Evolutionary conservation across 2,797 vertebrate genomes (phyloP).

Genomic region (Poeciliopsis presidionis): DNA sequence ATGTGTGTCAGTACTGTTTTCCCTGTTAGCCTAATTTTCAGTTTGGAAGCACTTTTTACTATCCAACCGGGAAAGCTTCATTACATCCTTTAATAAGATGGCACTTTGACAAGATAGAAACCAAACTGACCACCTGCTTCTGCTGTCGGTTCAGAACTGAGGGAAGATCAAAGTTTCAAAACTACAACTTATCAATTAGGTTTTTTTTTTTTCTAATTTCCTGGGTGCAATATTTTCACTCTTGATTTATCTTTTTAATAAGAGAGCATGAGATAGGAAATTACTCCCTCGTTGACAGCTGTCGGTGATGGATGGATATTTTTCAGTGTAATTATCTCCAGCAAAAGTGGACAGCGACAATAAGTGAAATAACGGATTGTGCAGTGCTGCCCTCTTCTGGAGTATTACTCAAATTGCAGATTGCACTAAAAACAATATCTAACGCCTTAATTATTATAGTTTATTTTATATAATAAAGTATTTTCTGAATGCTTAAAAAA

Average conservation of each 20-base stretch:
- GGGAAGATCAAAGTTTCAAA: not conserved
- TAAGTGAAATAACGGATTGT: not conserved
- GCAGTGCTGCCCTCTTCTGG: slow-evolving; percentile 51
- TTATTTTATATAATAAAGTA: not conserved
- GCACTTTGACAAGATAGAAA: not conserved
- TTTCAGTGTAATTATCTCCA: not conserved
- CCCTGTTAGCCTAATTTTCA: not conserved
- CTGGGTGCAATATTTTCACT: not conserved
- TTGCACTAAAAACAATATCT: not conserved
- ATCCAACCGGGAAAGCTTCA: not conserved
- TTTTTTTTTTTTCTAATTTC: not conserved
- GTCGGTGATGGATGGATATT: slow-evolving; percentile 4
- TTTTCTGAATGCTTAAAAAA: not conserved
- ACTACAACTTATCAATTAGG: not conserved
- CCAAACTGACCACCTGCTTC: not conserved
- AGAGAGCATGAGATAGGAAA: not conserved
- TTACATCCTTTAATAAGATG: slow-evolving; percentile 1
- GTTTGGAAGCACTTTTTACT: slow-evolving; percentile 2
- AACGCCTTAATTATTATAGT: no score
- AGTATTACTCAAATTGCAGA: slow-evolving; percentile 14
- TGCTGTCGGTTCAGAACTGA: not conserved
- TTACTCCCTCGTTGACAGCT: not conserved
- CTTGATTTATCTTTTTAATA: slow-evolving; percentile 14
- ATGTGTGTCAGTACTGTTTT: not conserved
- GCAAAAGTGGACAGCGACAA: not conserved